These are phyloP conservation scores for Megalopta genalis DNA, from an alignment of 1,140 invertebrate species.

Conservation along the genomic window DNA sequence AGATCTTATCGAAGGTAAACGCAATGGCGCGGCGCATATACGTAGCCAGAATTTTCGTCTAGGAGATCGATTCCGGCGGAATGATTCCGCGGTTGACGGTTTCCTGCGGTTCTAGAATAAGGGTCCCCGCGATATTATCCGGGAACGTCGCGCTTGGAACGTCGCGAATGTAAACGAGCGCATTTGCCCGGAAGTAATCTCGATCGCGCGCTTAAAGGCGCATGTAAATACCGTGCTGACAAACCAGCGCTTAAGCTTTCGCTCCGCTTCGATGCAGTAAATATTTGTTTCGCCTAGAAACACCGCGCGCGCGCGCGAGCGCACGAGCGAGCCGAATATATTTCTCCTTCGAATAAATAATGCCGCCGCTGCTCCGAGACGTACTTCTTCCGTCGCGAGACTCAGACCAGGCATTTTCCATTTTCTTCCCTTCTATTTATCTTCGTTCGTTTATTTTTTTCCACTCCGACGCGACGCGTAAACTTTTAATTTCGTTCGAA, in stretches of 20 bases:
- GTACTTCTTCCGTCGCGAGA: background rate
- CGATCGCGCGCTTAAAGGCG: slow-evolving; percentile 32
- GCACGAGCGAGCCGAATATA: background rate
- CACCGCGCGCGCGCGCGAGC: background rate
- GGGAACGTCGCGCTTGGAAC: background rate
- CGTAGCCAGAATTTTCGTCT: background rate
- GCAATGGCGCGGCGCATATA: background rate
- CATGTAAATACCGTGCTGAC: slow-evolving; percentile 31
- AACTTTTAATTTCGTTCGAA: no score
- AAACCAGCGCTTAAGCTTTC: background rate
- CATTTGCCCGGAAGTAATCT: slow-evolving; percentile 43
- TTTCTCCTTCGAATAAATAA: background rate
- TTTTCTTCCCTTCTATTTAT: no score
- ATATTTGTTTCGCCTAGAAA: background rate
- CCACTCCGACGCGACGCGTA: no score
- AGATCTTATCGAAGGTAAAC: no score
- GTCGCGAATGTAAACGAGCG: slow-evolving; percentile 36
- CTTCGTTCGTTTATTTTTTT: no score
- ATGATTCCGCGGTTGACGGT: background rate
- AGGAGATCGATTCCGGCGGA: background rate
- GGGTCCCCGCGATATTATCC: slow-evolving; percentile 25
- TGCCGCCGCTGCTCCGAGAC: background rate
- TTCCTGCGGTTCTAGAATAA: background rate
- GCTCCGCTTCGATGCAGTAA: background rate
- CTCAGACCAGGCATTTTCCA: no score